Evolutionary conservation across 2,797 vertebrate genomes (phyloP).

Genomic region (Epinephelus awoara): DNA sequence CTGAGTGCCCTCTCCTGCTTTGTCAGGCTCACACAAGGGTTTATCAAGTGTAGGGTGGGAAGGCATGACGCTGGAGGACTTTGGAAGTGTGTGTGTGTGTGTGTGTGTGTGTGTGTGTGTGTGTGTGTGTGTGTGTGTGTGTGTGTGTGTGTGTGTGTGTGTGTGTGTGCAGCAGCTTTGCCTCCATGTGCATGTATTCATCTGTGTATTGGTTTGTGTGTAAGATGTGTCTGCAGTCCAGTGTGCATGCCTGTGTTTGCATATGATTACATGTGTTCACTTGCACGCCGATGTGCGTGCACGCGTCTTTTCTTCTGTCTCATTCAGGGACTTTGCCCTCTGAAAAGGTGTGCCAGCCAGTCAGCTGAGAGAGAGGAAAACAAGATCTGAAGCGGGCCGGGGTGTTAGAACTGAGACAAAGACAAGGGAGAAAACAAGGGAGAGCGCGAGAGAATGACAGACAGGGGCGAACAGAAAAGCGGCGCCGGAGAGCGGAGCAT

Average conservation of each 20-base stretch:
- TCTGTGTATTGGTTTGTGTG: conserved; percentile 9
- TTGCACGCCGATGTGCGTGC: conserved; percentile 30
- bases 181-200: conserved; percentile 15
- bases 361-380: conserved; percentile 81
- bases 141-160: conserved; percentile 44
- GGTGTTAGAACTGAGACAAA: conserved; percentile 63
- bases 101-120: conserved; percentile 36
- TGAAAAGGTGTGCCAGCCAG: conserved; percentile 77
- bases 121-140: conserved; percentile 39
- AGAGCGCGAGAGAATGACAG: conserved; percentile 29
- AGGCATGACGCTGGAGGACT: conserved; percentile 67
- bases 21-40: conserved; percentile 77
- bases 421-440: conserved; percentile 52
- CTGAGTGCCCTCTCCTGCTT: conserved; percentile 80
- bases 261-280: conserved; percentile 59
- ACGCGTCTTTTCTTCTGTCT: conserved; percentile 51
- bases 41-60: conserved; percentile 74
- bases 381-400: conserved; percentile 60
- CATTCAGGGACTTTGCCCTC: conserved; percentile 78
- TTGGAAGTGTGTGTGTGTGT: conserved; percentile 59
- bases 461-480: conserved; percentile 37
- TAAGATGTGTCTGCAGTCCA: conserved; percentile 29
- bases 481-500: conserved; percentile 36
- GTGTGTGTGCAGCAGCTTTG: conserved; percentile 37
- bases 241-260: conserved; percentile 49